These are phyloP conservation scores for Palythoa grandis DNA, from an alignment of 92 coral and sea anemone genomes.

Conservation along the genomic window DNA sequence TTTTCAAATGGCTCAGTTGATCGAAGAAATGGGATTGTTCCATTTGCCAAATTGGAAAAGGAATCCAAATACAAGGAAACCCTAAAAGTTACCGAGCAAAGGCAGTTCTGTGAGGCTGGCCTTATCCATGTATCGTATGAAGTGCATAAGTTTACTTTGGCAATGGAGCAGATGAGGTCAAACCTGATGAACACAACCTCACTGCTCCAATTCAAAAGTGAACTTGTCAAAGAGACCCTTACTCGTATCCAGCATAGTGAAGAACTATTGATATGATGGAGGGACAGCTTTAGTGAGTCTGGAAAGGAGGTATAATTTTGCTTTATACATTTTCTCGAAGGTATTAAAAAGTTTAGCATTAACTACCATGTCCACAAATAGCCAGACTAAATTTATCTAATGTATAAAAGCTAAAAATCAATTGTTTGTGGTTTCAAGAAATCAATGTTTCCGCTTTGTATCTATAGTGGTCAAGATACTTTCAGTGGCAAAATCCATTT, in stretches of 20 bases:
- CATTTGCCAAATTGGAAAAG: background rate
- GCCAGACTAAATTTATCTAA: background rate
- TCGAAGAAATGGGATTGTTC: no score
- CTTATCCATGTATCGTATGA: background rate
- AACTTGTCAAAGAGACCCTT: background rate
- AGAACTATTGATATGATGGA: background rate
- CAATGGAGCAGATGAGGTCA: background rate
- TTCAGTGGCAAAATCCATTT: no score
- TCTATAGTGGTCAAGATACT: no score
- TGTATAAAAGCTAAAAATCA: background rate
- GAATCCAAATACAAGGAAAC: background rate
- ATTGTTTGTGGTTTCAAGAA: no score
- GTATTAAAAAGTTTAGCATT: no score
- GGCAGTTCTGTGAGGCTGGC: background rate
- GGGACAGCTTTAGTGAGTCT: background rate
- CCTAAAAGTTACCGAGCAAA: background rate
- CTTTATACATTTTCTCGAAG: background rate
- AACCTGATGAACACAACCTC: background rate
- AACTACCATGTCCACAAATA: background rate
- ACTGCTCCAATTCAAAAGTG: background rate
- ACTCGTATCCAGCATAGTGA: background rate
- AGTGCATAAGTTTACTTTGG: background rate
- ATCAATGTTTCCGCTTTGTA: no score
- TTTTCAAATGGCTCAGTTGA: no score
- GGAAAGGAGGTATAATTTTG: background rate